These are phyloP conservation scores for Emmelina monodactyla DNA, from an alignment of 2,888 invertebrate genomes.

Conservation along the genomic window DNA sequence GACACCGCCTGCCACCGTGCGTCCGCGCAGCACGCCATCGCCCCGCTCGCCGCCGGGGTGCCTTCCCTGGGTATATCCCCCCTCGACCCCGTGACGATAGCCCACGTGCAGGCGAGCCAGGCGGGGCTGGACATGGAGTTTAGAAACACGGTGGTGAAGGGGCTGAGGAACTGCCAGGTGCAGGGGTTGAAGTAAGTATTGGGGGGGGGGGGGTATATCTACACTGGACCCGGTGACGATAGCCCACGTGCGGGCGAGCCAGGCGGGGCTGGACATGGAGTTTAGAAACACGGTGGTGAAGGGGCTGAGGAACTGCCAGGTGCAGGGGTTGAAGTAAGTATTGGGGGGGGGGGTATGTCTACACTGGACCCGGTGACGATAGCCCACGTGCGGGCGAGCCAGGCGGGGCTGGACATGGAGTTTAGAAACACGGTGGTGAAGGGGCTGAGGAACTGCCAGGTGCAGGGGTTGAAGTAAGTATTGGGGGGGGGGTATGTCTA, in stretches of 20 bases:
- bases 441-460: constrained; percentile 35
- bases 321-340: constrained; percentile 34
- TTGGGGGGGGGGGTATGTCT: no score
- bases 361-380: constrained; percentile 46
- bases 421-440: constrained; percentile 39
- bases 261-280: constrained; percentile 40
- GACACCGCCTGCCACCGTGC: constrained; percentile 30
- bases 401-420: constrained; percentile 40
- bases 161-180: constrained; percentile 35
- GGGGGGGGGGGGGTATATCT: neutral
- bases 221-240: constrained; percentile 46
- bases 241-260: constrained; percentile 26
- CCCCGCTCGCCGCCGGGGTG: constrained; percentile 33
- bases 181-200: constrained; percentile 30
- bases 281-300: constrained; percentile 39
- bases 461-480: constrained; percentile 34
- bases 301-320: constrained; percentile 35
- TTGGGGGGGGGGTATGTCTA: no score
- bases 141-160: constrained; percentile 35
- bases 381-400: constrained; percentile 26
- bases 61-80: constrained; percentile 30
- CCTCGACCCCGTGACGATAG: constrained; percentile 42
- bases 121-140: constrained; percentile 44
- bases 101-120: constrained; percentile 28
- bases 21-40: constrained; percentile 35